phyloP scores from a whole-genome alignment of 2,888 invertebrate species.

The Dryadula phaetusa region DNA sequence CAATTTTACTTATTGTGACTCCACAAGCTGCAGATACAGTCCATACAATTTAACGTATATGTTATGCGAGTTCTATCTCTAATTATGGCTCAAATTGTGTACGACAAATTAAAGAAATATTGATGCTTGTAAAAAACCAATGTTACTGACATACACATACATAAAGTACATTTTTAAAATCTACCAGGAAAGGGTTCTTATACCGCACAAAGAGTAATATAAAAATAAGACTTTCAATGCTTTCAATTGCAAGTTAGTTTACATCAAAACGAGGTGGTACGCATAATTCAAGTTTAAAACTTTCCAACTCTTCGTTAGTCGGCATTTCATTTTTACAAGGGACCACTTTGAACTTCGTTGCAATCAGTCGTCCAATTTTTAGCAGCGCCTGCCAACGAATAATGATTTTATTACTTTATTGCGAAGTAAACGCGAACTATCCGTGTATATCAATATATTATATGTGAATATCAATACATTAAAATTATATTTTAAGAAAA shows the following conservation, averaged over 20 bases:
- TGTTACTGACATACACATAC: too few relatives aligned
- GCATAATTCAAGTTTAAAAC: conserved; percentile 67
- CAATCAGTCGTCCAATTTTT: conserved; percentile 64
- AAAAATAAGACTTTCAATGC: neutral
- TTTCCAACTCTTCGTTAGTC: conserved; percentile 60
- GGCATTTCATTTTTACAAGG: conserved; percentile 62
- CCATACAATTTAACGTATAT: too few relatives aligned
- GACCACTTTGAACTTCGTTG: conserved; percentile 49
- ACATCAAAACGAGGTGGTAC: conserved; percentile 51
- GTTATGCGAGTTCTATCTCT: too few relatives aligned
- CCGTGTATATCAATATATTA: neutral
- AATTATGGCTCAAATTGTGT: too few relatives aligned
- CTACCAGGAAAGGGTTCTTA: neutral
- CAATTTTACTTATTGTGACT: too few relatives aligned
- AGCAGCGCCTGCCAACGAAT: conserved; percentile 58
- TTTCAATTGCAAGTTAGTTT: neutral
- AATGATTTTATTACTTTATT: neutral
- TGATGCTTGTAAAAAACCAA: too few relatives aligned
- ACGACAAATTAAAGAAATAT: too few relatives aligned
- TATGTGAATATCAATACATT: neutral
- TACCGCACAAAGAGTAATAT: too few relatives aligned
- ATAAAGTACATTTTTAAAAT: neutral
- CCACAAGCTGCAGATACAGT: too few relatives aligned
- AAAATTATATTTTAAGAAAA: too few relatives aligned
- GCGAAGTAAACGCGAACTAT: neutral